Evolutionary conservation across 2,888 invertebrate species (phyloP), one percentile per base, ranked within the genome.

Genomic region (Stenchaetothrips biformis): DNA sequence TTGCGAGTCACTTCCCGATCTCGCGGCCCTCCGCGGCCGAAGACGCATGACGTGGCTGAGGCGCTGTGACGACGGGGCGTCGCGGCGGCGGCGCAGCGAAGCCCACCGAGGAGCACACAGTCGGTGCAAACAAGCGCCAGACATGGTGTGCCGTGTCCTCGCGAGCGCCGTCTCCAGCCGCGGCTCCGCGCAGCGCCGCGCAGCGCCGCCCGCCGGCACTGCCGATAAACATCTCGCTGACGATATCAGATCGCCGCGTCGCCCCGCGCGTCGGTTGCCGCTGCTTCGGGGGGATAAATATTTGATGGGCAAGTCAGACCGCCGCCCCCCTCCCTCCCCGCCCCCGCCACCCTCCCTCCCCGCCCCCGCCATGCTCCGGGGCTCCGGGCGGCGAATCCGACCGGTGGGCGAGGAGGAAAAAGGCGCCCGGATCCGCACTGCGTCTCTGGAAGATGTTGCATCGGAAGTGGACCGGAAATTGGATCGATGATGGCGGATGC

Each of bases 391-490:
- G 53, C 53, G 16, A 53, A 16, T 59, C 18, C 59, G 59, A 16
- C 59, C 59, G 53, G 59, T 18, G 18, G 59, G 18, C 59, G 18
- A 4, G 59, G 18, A 53, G 53, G 59, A 59, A 16, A 59, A 0
- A 59, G 59, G 37, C 37, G 37, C 37, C 37, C 37, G 37, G 37
- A 37, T 37, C 37, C 37, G 37, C 37, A 37, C 37, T 37, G 37
- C 37, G 37, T 37, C 27, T 78, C 78, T 27, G 21, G 21, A 27
- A 67, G 67, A 67, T n/a, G 67, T 67, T 67, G 67, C 47, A 21
- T 21, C 16, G 47, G 77, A 47, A 77, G 47, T 74, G 25, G 9
- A n/a, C 59, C 81, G 18, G 74, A 82, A 77, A 77, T 77, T 77
- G 77, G 77, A n/a, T 77, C 47, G 13, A 21, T 11, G 59, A 59